A percentile compares a stretch with the other conserved stretches of the same genome.
phyloP scores from a whole-genome alignment of 2,888 invertebrate genomes.

The Caenorhabditis zanzibari region DNA sequence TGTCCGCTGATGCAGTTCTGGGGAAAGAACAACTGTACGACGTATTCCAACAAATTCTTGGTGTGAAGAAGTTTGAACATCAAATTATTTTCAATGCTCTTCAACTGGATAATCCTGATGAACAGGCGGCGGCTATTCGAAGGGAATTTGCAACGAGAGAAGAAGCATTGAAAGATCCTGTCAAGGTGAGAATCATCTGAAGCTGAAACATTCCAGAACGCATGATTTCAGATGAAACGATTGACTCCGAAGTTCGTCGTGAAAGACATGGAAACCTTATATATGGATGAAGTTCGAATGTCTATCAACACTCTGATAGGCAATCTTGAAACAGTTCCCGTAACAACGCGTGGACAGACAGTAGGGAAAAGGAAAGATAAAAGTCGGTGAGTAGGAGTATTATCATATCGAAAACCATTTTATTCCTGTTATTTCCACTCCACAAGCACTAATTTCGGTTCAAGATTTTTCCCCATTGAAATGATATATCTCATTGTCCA shows the following conservation, averaged over 20 bases:
- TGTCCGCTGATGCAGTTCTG: constrained; percentile 86
- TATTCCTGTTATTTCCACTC: constrained; percentile 11
- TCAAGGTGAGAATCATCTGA: constrained; percentile 89
- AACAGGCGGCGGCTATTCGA: constrained; percentile 99
- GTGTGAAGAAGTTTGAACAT: constrained; percentile 99
- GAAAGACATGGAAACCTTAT: constrained; percentile 99
- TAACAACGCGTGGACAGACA: constrained; percentile 94
- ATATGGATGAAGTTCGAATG: constrained; percentile 91
- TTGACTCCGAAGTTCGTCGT: constrained; percentile 99
- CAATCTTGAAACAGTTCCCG: constrained; percentile 98
- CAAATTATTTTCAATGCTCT: constrained; percentile 98
- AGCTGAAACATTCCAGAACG: neutral
- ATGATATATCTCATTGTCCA: neutral
- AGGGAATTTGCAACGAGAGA: constrained; percentile 98
- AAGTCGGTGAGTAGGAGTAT: constrained; percentile 88
- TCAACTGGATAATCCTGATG: constrained; percentile 98
- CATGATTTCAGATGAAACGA: constrained; percentile 90
- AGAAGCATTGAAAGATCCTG: constrained; percentile 97
- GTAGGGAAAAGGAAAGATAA: constrained; percentile 93
- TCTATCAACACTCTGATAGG: constrained; percentile 98
- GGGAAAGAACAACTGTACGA: constrained; percentile 99
- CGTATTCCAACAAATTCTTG: constrained; percentile 99
- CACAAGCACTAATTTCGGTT: constrained; percentile 57
- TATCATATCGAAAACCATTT: constrained; percentile 64
- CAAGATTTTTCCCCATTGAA: neutral